phyloP scores from a whole-genome alignment of 2,113 vertebrate genomes.

The Crypturellus undulatus region DNA sequence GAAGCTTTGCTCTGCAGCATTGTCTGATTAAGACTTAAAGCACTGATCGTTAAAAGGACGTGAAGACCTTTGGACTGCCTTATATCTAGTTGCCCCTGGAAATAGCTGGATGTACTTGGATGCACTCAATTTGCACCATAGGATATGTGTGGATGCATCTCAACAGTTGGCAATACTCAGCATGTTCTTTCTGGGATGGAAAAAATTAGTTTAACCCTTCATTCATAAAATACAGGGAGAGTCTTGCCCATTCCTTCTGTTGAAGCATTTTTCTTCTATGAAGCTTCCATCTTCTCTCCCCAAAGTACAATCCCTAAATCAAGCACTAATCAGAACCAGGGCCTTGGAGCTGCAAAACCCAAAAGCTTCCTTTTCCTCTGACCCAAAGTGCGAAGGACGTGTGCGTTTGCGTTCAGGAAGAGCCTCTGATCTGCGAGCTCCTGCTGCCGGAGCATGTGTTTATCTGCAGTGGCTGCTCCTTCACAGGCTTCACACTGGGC shows the following conservation, averaged over 20 bases:
- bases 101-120: not conserved
- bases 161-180: not conserved
- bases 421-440: not conserved
- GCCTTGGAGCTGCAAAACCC: not conserved
- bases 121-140: not conserved
- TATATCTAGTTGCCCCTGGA: not conserved
- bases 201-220: not conserved
- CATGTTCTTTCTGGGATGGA: not conserved
- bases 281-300: not conserved
- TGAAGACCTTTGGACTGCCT: not conserved
- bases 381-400: not conserved
- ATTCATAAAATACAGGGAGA: not conserved
- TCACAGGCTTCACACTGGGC: rapidly evolving
- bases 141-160: not conserved
- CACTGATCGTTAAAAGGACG: not conserved
- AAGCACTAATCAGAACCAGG: not conserved
- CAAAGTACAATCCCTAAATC: rapidly evolving
- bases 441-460: not conserved
- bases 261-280: not conserved
- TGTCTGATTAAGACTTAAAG: no score
- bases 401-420: rapidly evolving
- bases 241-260: not conserved
- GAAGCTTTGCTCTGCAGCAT: not conserved
- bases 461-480: rapidly evolving
- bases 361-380: not conserved